Conservation (phyloP, 1,140 invertebrate species). For the Hydropsyche tenuis region DNA sequence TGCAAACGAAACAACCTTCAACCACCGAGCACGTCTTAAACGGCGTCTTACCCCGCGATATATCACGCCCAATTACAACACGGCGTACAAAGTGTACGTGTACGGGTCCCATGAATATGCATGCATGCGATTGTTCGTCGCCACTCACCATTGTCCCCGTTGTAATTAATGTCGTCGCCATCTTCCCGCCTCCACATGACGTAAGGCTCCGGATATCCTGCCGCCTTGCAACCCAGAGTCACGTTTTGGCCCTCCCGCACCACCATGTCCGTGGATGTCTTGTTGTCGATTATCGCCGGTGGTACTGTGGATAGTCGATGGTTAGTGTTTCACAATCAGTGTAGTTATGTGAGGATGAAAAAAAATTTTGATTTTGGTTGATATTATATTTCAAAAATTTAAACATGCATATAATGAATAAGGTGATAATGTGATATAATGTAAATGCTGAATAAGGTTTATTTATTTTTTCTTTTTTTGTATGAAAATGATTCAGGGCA, state of each 20-base stretch:
- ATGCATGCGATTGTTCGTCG: constrained; percentile 3
- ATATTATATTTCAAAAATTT: too few species aligned
- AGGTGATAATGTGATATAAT: too few species aligned
- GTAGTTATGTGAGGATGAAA: too few species aligned
- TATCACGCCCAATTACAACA: constrained; percentile 1
- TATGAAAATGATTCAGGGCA: too few species aligned
- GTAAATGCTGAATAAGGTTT: too few species aligned
- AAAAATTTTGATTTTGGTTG: too few species aligned
- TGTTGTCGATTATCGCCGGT: constrained; percentile 80
- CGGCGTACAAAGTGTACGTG: not conserved
- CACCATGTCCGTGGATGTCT: constrained; percentile 88
- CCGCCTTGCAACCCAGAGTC: constrained; percentile 85
- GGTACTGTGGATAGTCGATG: constrained; percentile 67
- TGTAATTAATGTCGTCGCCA: constrained; percentile 84
- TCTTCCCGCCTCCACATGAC: constrained; percentile 92
- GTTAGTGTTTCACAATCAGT: too few species aligned
- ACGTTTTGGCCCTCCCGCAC: constrained; percentile 88
- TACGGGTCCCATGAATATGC: constrained; percentile 9
- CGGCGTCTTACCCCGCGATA: not conserved
- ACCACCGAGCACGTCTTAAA: not conserved
- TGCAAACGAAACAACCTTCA: constrained; percentile 54
- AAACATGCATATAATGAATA: too few species aligned
- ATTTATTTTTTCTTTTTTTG: too few species aligned
- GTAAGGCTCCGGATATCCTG: constrained; percentile 87
- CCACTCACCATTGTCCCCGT: constrained; percentile 76